Evolutionary conservation across 2,797 vertebrate genomes (phyloP).

Genomic region (Argyrosomus regius): DNA sequence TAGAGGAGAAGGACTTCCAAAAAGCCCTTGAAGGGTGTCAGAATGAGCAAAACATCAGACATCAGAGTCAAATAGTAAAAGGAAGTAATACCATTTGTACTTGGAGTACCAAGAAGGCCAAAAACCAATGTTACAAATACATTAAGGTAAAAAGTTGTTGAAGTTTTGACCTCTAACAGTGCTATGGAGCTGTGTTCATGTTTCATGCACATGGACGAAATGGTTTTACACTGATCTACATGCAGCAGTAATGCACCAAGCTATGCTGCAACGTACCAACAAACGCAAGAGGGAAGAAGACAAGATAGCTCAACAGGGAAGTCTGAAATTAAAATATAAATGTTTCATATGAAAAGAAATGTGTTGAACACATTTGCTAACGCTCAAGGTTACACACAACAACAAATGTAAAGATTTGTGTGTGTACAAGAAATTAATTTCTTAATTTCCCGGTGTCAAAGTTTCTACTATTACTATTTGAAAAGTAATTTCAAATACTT

Average conservation of each 20-base stretch:
- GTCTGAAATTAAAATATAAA: not conserved
- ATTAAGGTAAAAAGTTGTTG: not conserved
- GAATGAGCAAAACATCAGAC: constrained; percentile 32
- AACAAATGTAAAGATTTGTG: not conserved
- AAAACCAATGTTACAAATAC: not conserved
- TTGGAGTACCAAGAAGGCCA: not conserved
- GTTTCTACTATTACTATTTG: no score
- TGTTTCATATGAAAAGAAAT: not conserved
- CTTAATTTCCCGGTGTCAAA: not conserved
- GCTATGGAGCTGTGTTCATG: not conserved
- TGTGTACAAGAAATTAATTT: not conserved
- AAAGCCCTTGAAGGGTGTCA: constrained; percentile 22
- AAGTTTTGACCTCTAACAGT: not conserved
- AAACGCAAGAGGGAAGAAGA: not conserved
- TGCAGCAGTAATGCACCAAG: not conserved
- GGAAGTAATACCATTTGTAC: constrained; percentile 20
- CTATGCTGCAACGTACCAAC: not conserved
- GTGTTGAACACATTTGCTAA: not conserved
- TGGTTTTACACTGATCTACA: not conserved
- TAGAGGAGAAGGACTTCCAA: constrained; percentile 26
- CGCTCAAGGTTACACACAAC: not conserved
- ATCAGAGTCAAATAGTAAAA: constrained; percentile 22
- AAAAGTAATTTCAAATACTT: not conserved
- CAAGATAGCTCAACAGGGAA: not conserved
- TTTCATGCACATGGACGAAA: not conserved